Evolutionary conservation across 2,888 invertebrate genomes (phyloP), one percentile per base, ranked within the genome.

Genomic region (Toxonevra muliebris): DNA sequence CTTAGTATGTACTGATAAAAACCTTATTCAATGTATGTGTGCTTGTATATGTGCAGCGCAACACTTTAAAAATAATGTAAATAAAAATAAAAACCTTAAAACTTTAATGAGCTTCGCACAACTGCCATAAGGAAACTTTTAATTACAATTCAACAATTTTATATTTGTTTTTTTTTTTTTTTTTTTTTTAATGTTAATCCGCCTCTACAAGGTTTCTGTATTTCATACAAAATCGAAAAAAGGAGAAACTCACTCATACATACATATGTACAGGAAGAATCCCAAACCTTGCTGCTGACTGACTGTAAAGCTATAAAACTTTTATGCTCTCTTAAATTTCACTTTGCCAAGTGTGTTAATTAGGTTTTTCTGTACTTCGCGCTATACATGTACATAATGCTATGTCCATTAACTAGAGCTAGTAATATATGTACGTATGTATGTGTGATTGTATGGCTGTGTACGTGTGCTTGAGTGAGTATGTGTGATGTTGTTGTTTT

Each of bases 321-420:
- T 30, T 30, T 30, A 30, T 30, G 30, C 30, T 30, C 30, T 30
- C 69, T 72, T 68, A 71, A 67, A 72, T 70, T 73, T 69, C 70
- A 70, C 71, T 73, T 70, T 30, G 68, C 68, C 69, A 63, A 71
- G 69, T 69, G 63, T 66, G 67, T 57, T 74, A 74, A 74, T 74
- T 74, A 72, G 69, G 68, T 72, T 72, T 71, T 70, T 65, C 70
- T 70, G 69, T 70, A 61, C 66, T 30, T 30, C 30, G 30, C 7
- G 30, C 30, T 30, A 30, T 30, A 30, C 30, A 7, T 7, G 30
- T 2, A 30, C 30, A 7, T 30, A 30, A 30, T 30, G 7, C 30
- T 30, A 30, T 7, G 30, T 30, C 30, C 30, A 30, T 30, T 30
- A 7, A 30, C 30, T 30, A 30, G 7, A 30, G 30, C 30, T 30